Conservation (phyloP, 1,140 invertebrate genomes). For the Littorina saxatilis region DNA sequence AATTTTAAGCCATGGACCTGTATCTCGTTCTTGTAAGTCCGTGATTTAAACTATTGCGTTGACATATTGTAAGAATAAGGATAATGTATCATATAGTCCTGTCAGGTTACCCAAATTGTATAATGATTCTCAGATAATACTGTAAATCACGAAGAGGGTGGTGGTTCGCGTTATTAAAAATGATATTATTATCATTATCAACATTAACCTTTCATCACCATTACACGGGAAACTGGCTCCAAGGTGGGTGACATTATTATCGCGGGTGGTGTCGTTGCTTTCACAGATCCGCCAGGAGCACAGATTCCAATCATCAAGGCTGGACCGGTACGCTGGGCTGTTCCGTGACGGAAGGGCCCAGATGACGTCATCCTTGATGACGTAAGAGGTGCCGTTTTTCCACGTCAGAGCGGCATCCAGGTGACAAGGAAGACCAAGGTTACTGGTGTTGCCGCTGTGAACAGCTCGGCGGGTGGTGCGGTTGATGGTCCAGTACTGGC, state of each 20-base stretch:
- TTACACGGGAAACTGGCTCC: not conserved
- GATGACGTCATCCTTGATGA: conserved; percentile 26
- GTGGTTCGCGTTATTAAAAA: too few species aligned
- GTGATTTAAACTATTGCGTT: too few species aligned
- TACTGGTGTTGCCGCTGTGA: not conserved
- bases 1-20: too few species aligned
- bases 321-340: not conserved
- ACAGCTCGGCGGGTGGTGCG: not conserved
- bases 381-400: conserved; percentile 17
- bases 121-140: too few species aligned
- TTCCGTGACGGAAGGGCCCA: not conserved
- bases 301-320: conserved; percentile 19
- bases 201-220: not conserved
- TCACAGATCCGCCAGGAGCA: conserved; percentile 27
- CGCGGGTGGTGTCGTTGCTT: not conserved
- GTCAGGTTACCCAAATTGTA: too few species aligned
- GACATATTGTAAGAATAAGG: too few species aligned
- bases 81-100: too few species aligned
- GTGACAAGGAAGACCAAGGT: conserved; percentile 25
- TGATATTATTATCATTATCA: not conserved
- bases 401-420: conserved; percentile 24
- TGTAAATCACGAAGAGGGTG: too few species aligned
- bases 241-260: not conserved
- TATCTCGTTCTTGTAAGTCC: too few species aligned
- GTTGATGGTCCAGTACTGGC: conserved; percentile 13